Conservation (phyloP, 2,797 vertebrate species). For the Macropus fuliginosus region DNA sequence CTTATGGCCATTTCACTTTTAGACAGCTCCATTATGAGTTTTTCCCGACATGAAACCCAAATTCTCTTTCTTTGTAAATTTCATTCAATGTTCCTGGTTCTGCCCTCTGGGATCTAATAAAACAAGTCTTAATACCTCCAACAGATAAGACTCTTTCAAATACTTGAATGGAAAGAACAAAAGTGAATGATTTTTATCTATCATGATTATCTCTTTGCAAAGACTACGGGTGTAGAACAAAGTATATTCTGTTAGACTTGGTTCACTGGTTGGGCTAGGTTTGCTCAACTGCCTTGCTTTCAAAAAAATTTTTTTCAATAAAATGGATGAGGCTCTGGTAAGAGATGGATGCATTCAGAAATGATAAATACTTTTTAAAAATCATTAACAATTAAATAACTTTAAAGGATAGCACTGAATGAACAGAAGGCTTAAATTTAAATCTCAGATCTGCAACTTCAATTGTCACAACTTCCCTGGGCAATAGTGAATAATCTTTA, state of each 20-base stretch:
- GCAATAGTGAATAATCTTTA: neutral
- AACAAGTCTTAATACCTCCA: neutral
- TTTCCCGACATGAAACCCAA: neutral
- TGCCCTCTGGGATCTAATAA: neutral
- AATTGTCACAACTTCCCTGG: neutral
- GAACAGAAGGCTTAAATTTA: neutral
- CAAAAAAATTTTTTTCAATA: neutral
- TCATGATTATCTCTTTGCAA: neutral
- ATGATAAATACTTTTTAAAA: neutral
- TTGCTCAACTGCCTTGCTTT: neutral
- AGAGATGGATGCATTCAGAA: neutral
- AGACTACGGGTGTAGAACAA: neutral
- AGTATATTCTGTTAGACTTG: neutral
- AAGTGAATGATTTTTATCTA: neutral
- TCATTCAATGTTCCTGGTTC: too few relatives aligned
- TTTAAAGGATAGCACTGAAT: neutral
- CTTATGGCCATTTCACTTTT: neutral
- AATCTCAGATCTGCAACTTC: neutral
- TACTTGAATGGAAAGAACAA: neutral
- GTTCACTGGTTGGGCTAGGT: neutral
- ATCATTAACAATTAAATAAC: neutral
- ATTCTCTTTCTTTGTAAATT: neutral
- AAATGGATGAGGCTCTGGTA: neutral
- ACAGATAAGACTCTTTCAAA: neutral
- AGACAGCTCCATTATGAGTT: too few relatives aligned